A percentile compares a stretch with the other conserved stretches of the same genome.
These are phyloP conservation scores for Netelia virgata DNA, from an alignment of 2,888 invertebrate species.

Conservation along the genomic window DNA sequence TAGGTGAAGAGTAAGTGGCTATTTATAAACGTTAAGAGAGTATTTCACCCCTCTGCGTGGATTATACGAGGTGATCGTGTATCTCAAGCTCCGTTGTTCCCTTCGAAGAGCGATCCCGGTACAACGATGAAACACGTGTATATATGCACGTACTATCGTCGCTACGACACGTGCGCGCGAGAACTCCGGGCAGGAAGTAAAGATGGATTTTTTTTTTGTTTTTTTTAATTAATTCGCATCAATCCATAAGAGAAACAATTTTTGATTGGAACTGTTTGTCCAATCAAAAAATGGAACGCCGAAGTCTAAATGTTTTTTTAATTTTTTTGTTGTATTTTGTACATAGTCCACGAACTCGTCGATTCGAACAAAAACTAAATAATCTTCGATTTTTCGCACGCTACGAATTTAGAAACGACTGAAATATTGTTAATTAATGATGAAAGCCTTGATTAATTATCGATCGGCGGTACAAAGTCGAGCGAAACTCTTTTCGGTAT, in stretches of 20 bases:
- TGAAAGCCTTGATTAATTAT: constrained; percentile 46
- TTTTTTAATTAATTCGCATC: too few species aligned
- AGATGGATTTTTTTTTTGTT: too few species aligned
- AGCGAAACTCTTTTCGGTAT: constrained; percentile 1
- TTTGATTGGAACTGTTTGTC: too few species aligned
- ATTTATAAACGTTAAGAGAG: constrained; percentile 81
- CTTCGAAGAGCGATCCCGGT: constrained; percentile 10
- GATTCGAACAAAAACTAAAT: too few species aligned
- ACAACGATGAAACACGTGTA: constrained; percentile 15
- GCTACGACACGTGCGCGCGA: constrained; percentile 4
- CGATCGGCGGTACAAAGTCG: neutral
- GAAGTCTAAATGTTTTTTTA: too few species aligned
- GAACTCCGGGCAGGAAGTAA: neutral
- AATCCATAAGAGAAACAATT: too few species aligned
- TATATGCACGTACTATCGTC: neutral
- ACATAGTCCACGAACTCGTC: too few species aligned
- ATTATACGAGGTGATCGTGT: constrained; percentile 55
- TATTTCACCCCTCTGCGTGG: constrained; percentile 68
- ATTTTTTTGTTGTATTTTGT: too few species aligned
- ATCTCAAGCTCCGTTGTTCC: constrained; percentile 46
- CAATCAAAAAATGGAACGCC: too few species aligned
- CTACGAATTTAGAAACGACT: neutral
- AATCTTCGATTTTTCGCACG: too few species aligned
- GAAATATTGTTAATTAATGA: neutral
- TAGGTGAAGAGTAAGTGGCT: constrained; percentile 83